A percentile compares a stretch with the other conserved stretches of the same genome.
phyloP scores from a whole-genome alignment of 2,113 vertebrate genomes.

The Planiliza haematocheilus region DNA sequence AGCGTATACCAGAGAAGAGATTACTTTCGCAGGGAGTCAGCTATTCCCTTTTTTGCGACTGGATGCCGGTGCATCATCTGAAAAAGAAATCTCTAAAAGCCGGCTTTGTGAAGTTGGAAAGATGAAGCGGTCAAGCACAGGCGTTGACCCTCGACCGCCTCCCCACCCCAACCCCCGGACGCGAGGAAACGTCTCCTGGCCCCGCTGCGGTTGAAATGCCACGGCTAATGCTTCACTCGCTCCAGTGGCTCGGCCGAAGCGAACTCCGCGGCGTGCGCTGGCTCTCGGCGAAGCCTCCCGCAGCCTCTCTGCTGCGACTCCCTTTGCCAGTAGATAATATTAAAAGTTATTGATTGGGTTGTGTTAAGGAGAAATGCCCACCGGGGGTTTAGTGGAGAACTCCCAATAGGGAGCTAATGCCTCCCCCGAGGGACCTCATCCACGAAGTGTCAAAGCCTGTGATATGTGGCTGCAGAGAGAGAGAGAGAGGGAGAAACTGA shows the following conservation, averaged over 20 bases:
- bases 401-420: conserved; percentile 66
- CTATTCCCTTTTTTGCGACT: conserved; percentile 17
- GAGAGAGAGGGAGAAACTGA: too few relatives aligned
- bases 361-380: conserved; percentile 57
- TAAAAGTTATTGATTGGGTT: conserved; percentile 73
- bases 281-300: conserved; percentile 26
- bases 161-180: too few relatives aligned
- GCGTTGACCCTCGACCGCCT: conserved; percentile 56
- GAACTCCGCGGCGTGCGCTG: conserved; percentile 23
- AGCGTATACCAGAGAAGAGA: conserved; percentile 37
- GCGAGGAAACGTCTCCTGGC: conserved; percentile 5
- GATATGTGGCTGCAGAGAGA: conserved; percentile 63
- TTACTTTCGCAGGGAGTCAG: conserved; percentile 17
- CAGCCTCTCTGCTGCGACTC: conserved; percentile 27
- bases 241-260: conserved; percentile 32
- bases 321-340: conserved; percentile 56
- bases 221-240: conserved; percentile 47
- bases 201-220: conserved; percentile 52
- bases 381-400: conserved; percentile 58
- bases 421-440: conserved; percentile 68
- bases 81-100: conserved; percentile 25
- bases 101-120: conserved; percentile 39
- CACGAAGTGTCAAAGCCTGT: conserved; percentile 61
- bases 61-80: conserved; percentile 40
- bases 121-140: conserved; percentile 55